Base-by-base conservation (phyloP, 2,888 invertebrate species). In the Galeopsomyia nigrocyanea region DNA sequence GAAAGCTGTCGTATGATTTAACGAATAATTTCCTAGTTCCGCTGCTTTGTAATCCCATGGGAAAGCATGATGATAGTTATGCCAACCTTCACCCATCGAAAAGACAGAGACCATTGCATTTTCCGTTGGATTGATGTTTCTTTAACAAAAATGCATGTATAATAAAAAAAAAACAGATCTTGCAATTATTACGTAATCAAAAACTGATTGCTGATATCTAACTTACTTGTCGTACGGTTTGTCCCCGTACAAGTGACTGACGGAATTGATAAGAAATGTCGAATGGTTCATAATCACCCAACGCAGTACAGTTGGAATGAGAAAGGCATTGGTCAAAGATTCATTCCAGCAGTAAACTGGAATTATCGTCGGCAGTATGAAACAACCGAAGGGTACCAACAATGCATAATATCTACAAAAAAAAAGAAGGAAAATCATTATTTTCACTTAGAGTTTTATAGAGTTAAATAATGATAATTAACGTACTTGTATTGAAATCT, bases 191-290 rank as follows among this genome's bases (percentile, higher is more conserved):
- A 31, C 21, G 39, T 39, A n/a, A n/a, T 31, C n/a, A 22, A 58
- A 16, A 26, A 17, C 26, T 56, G 26, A n/a, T n/a, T n/a, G n/a
- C n/a, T n/a, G 61, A 63, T 64, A 56, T 73, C 46, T 53, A 60
- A 87, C 87, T 88, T 83, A 93, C 93, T 87, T 90, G 82, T 96
- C 93, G 79, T 92, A 93, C 0, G 93, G 93, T 77, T 91, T 90
- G 76, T 89, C 89, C 71, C 93, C 93, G 89, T 91, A 92, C 61
- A 93, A 86, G 86, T 96, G 96, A 1, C 96, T 96, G 31, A 93
- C 94, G 80, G 95, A 95, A 84, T 96, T 96, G 17, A 97, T 96
- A 0, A 93, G 89, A 97, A 96, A 97, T 1, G 97, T 97, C 81
- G 91, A 91, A 87, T 97, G 93, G 71, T 97, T 89, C 2, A 91